Percentiles rank a stretch among this genome's conserved stretches.
Conservation (phyloP, 2,113 vertebrate species). For the Gopherus evgoodei region DNA sequence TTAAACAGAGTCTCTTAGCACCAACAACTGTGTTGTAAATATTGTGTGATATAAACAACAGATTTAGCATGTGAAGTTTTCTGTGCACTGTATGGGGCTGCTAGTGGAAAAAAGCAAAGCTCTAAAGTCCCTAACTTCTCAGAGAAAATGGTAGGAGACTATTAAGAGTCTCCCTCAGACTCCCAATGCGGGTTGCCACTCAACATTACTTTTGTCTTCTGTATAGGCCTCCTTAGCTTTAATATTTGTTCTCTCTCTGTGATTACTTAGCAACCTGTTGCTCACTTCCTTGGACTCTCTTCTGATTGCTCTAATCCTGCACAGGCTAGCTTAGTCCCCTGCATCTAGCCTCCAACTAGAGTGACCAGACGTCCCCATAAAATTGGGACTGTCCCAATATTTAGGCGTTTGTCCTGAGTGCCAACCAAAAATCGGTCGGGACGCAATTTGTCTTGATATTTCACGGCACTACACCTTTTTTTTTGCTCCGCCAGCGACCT, state of each 20-base stretch:
- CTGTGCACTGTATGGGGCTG: neutral
- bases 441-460: no score
- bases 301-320: neutral
- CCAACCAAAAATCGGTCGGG: no score
- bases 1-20: neutral
- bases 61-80: neutral
- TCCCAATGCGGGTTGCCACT: neutral
- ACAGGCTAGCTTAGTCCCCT: neutral
- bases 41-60: neutral
- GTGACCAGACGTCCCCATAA: no score
- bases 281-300: neutral
- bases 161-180: neutral
- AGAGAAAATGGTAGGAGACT: neutral
- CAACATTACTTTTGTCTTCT: neutral
- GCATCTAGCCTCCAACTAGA: neutral
- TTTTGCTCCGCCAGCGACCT: no score
- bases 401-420: no score
- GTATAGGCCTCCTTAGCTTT: constrained; percentile 26
- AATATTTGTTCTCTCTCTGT: constrained; percentile 42
- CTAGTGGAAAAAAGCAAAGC: neutral
- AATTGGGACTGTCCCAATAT: no score
- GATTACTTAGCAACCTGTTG: constrained; percentile 17
- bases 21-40: neutral
- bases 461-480: no score
- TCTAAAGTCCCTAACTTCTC: neutral